Evolutionary conservation across 2,797 vertebrate species (phyloP).

Genomic region (Pogoniulus pusillus): DNA sequence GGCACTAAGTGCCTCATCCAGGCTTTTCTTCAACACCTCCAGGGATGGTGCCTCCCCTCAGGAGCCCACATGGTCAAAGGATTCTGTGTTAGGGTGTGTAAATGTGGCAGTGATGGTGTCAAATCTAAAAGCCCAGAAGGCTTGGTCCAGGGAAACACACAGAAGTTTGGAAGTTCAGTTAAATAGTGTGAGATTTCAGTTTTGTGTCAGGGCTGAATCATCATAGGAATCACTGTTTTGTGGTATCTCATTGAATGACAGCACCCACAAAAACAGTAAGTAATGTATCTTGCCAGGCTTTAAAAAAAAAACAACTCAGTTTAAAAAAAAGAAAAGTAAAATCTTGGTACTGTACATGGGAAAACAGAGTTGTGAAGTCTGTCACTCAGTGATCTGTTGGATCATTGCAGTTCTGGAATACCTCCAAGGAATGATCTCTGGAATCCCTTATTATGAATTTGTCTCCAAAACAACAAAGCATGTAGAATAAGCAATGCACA

Average conservation of each 20-base stretch:
- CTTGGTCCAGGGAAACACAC: accelerated
- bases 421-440: neutral
- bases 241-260: neutral
- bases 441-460: neutral
- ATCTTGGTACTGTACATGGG: accelerated
- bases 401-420: neutral
- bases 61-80: neutral
- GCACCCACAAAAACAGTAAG: neutral
- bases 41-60: no score
- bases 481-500: neutral
- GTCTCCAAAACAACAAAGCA: neutral
- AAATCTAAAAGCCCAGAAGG: neutral
- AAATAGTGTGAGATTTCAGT: neutral
- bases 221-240: neutral
- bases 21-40: no score
- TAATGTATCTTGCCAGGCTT: neutral
- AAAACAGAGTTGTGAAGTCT: neutral
- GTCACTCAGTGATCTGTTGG: neutral
- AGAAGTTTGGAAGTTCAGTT: neutral
- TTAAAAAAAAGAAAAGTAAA: neutral
- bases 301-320: neutral
- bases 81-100: neutral
- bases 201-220: neutral
- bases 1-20: no score
- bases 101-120: neutral